Conservation (phyloP, 2,797 vertebrate species). For the Chrysocyon brachyurus region DNA sequence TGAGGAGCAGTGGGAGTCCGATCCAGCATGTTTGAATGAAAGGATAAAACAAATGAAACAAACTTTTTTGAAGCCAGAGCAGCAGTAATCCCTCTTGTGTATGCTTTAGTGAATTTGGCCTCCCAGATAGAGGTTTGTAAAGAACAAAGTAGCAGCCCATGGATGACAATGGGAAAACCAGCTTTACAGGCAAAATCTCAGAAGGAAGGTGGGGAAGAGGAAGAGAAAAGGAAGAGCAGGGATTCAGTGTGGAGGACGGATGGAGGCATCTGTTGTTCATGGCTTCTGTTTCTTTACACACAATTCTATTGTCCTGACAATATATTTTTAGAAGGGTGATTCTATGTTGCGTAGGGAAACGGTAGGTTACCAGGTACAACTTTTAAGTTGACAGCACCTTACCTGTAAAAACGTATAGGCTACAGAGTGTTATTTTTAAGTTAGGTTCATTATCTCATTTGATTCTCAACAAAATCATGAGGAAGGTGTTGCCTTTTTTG, state of each 20-base stretch:
- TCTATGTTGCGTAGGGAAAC: neutral
- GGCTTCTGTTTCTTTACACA: neutral
- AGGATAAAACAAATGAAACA: conserved; percentile 85
- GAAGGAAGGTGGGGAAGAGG: neutral
- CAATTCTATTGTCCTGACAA: neutral
- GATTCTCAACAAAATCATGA: neutral
- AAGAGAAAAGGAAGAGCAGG: neutral
- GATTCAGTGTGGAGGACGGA: neutral
- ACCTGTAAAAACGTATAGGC: neutral
- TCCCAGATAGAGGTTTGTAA: conserved; percentile 78
- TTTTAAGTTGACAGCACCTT: neutral
- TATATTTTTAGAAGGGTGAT: neutral
- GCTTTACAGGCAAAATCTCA: conserved; percentile 50
- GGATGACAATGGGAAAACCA: conserved; percentile 59
- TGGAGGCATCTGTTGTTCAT: neutral
- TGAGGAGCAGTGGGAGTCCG: conserved; percentile 78
- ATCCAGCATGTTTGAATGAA: conserved; percentile 80
- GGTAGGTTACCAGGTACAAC: neutral
- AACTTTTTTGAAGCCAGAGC: conserved; percentile 85
- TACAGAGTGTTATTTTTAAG: neutral
- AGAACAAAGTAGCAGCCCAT: conserved; percentile 82
- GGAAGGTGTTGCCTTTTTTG: neutral
- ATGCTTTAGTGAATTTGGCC: conserved; percentile 82
- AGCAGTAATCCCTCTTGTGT: conserved; percentile 82
- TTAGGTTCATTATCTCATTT: neutral